Conservation (phyloP, 2,888 invertebrate species). For the Pinctada fucata region DNA sequence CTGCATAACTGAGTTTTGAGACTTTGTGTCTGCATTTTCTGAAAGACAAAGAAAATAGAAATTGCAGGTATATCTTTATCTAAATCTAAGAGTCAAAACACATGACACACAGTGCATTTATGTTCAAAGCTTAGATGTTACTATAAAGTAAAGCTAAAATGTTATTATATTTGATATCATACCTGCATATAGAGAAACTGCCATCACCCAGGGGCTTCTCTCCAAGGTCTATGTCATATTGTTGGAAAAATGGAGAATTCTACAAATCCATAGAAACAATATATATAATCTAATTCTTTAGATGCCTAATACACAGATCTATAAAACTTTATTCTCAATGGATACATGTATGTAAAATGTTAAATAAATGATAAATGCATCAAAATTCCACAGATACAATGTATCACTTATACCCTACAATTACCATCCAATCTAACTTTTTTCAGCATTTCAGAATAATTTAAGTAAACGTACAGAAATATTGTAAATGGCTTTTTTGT, state of each 20-base stretch:
- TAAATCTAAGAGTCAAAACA: not conserved
- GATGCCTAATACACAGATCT: not conserved
- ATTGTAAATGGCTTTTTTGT: no score
- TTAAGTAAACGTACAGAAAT: no score
- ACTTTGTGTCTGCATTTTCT: constrained; percentile 86
- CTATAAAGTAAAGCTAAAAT: no score
- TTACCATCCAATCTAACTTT: no score
- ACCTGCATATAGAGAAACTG: constrained; percentile 89
- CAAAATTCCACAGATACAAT: no score
- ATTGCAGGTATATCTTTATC: not conserved
- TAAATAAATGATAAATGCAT: no score
- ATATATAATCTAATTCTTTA: not conserved
- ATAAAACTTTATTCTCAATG: not conserved
- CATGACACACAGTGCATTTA: not conserved
- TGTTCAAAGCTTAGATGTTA: no score
- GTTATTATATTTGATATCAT: not conserved
- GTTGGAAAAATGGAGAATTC: constrained; percentile 91
- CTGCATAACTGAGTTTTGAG: constrained; percentile 88
- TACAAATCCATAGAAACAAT: constrained; percentile 72
- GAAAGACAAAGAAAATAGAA: constrained; percentile 34
- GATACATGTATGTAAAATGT: no score
- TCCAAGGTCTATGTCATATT: constrained; percentile 86
- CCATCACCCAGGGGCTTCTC: constrained; percentile 89
- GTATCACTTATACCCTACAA: no score
- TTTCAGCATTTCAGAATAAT: no score